These are phyloP conservation scores for Quadroppia sp. DNA, from an alignment of 2,888 invertebrate genomes.

Conservation along the genomic window DNA sequence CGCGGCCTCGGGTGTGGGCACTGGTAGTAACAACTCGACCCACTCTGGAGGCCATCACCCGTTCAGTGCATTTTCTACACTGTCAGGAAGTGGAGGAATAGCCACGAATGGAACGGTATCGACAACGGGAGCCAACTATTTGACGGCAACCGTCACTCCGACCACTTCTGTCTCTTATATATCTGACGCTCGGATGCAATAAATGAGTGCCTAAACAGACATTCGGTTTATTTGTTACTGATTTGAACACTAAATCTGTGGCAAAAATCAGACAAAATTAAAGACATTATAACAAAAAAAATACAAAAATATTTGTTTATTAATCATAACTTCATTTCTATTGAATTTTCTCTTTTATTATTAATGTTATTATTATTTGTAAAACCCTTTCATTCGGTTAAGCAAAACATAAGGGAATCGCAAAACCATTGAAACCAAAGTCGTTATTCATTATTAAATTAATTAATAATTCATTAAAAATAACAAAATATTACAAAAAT, in stretches of 20 bases:
- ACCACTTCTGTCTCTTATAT: conserved; percentile 32
- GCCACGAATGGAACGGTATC: conserved; percentile 3
- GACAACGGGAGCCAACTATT: conserved; percentile 18
- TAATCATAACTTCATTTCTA: not conserved
- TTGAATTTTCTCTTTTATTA: not conserved
- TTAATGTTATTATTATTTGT: not conserved
- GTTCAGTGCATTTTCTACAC: conserved; percentile 25
- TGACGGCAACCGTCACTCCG: conserved; percentile 8
- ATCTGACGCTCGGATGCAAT: conserved; percentile 30
- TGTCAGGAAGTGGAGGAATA: not conserved
- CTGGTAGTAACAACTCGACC: not conserved
- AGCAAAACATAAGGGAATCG: not conserved
- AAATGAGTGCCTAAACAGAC: conserved; percentile 23
- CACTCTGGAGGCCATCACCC: conserved; percentile 15
- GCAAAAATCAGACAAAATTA: not conserved
- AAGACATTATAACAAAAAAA: not conserved
- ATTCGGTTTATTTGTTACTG: not conserved
- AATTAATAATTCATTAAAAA: not conserved
- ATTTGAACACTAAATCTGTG: too few relatives aligned
- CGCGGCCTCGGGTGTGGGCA: not conserved
- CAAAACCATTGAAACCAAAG: not conserved
- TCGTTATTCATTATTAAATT: not conserved
- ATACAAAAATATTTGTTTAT: not conserved
- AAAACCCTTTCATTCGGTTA: not conserved
- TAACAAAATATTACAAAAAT: not conserved